Evolutionary conservation across 2,888 invertebrate genomes (phyloP), one percentile per base, ranked within the genome.

Genomic region (Autographa pulchrina): DNA sequence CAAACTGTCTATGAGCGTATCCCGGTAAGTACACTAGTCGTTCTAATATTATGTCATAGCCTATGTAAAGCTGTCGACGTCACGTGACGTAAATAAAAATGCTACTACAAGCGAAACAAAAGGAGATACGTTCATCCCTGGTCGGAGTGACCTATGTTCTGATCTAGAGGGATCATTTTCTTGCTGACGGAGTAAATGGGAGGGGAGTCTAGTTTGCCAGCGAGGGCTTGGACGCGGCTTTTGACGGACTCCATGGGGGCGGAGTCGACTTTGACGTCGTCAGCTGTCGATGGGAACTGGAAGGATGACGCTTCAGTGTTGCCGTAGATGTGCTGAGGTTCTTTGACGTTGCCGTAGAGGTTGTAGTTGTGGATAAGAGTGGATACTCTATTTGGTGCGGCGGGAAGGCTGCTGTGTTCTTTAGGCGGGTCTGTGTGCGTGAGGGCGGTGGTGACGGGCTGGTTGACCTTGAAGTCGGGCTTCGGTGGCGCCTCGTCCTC

Each of bases 331-430:
- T 94, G 96, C 70, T 94, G 93, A 0, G 94, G 92, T 70, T 94
- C 94, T 18, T 91, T 88, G 0, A 95, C 92, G 77, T 96, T 96
- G 0, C 96, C 94, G 66, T 96, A 96, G 1, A 95, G 80, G 74
- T 96, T 96, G 78, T 96, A 96, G 65, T 94, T 96, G 72, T 96
- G 94, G 62, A 96, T 96, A 1, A 96, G 84, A 0, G 96, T 90
- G 0, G 96, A 96, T 0, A 96, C 96, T 35, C 96, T 83, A 74
- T 96, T 96, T 0, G 95, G 89, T 0, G 93, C 89, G 8, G 77
- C 81, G 0, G 96, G 96, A 0, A 96, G 86, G 75, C 95, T 95
- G 79, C 89, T 92, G 81, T 94, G 95, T 72, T 96, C 96, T 76
- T 92, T 94, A 9, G 92, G 88, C 0, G 83, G 56, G 7, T 92